A percentile compares a stretch with the other conserved stretches of the same genome.
Conservation (phyloP, 2,797 vertebrate species). For the Percopsis omiscomaycus region DNA sequence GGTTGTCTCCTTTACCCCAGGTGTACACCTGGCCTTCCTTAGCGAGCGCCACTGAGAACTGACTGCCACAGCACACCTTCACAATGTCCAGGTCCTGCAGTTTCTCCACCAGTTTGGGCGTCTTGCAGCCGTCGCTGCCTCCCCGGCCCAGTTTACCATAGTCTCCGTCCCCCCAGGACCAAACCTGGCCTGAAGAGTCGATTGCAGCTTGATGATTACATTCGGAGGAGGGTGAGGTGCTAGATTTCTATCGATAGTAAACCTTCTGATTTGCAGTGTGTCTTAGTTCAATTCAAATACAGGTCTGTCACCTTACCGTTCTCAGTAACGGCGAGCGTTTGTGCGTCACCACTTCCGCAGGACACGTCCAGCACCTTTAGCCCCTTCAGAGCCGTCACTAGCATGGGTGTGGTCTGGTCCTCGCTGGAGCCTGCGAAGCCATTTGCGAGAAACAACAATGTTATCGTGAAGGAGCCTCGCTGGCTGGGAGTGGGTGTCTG, state of each 20-base stretch:
- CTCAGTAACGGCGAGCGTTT: conserved; percentile 94
- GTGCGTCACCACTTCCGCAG: conserved; percentile 97
- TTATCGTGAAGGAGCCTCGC: neutral
- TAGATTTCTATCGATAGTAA: neutral
- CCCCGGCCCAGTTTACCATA: conserved; percentile 96
- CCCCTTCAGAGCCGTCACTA: conserved; percentile 92
- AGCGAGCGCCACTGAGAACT: conserved; percentile 93
- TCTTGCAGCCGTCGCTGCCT: conserved; percentile 97
- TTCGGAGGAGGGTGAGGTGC: neutral
- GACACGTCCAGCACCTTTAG: conserved; percentile 93
- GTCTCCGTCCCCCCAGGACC: conserved; percentile 99
- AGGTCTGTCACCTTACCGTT: conserved; percentile 79
- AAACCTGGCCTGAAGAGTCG: conserved; percentile 87
- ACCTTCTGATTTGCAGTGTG: neutral
- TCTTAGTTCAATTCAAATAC: neutral
- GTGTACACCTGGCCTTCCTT: conserved; percentile 98
- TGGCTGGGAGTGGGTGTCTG: neutral
- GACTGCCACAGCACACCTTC: conserved; percentile 95
- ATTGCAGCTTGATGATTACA: neutral
- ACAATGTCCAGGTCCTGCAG: conserved; percentile 93
- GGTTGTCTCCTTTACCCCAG: conserved; percentile 98
- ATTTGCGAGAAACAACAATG: neutral
- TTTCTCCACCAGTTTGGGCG: conserved; percentile 94
- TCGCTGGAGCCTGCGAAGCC: conserved; percentile 88
- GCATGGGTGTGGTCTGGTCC: conserved; percentile 93